Evolutionary conservation across 1,140 invertebrate genomes (phyloP).

Genomic region (Uloborus diversus): DNA sequence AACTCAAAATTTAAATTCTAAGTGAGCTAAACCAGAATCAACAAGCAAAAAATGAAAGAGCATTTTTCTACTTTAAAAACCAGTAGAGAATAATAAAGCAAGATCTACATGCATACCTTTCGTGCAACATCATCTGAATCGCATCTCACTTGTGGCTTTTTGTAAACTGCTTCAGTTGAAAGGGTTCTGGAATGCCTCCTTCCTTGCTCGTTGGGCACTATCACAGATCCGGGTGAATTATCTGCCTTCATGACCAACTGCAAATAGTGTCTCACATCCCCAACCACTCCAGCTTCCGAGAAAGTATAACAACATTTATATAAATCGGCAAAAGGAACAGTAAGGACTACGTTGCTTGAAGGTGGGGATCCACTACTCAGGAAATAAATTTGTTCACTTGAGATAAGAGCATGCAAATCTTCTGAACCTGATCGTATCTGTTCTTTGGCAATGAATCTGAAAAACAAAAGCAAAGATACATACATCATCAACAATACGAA

Average conservation of each 20-base stretch:
- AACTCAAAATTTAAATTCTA: no score
- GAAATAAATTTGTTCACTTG: slow-evolving; percentile 80
- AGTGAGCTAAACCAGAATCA: no score
- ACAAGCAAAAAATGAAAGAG: no score
- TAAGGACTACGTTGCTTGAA: slow-evolving; percentile 72
- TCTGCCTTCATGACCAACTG: slow-evolving; percentile 74
- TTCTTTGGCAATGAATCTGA: slow-evolving; percentile 82
- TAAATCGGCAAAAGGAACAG: slow-evolving; percentile 65
- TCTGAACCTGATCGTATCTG: slow-evolving; percentile 76
- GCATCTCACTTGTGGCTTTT: slow-evolving; percentile 82
- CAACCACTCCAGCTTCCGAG: slow-evolving; percentile 63
- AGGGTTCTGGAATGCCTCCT: slow-evolving; percentile 49
- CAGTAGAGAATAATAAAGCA: no score
- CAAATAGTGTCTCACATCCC: slow-evolving; percentile 72
- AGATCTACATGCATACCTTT: no score
- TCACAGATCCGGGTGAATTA: slow-evolving; percentile 67
- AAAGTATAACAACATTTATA: slow-evolving; percentile 58
- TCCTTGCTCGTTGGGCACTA: slow-evolving; percentile 20
- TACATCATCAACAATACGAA: no score
- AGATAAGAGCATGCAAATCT: slow-evolving; percentile 78
- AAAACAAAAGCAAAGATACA: no score
- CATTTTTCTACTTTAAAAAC: no score
- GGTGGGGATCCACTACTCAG: slow-evolving; percentile 70
- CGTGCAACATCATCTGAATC: slow-evolving; percentile 80
- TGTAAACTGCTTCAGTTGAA: slow-evolving; percentile 56